phyloP scores from a whole-genome alignment of 2,888 invertebrate genomes.

The Drosophila bunnanda region DNA sequence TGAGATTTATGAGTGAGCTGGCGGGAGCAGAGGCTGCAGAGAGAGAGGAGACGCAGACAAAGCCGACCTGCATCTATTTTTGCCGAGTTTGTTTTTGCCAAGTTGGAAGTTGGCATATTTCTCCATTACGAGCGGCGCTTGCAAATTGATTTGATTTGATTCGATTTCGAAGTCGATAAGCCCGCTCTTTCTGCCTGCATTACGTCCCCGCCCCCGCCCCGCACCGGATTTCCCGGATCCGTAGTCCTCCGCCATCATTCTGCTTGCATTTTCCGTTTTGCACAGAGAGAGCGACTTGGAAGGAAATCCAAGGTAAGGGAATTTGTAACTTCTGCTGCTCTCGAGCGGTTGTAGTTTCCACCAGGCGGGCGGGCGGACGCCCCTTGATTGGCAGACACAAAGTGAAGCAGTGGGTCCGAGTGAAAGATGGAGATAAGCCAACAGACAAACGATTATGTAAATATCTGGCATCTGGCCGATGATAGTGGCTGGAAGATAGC shows the following conservation, averaged over 20 bases:
- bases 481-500: slow-evolving; percentile 20
- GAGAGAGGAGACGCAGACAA: slow-evolving; percentile 19
- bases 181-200: slow-evolving; percentile 40
- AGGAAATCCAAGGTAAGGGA: slow-evolving; percentile 42
- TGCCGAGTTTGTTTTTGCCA: slow-evolving; percentile 55
- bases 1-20: slow-evolving; percentile 74
- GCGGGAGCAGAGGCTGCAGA: not conserved
- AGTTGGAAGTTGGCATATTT: slow-evolving; percentile 74
- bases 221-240: slow-evolving; percentile 6
- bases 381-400: slow-evolving; percentile 64
- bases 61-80: slow-evolving; percentile 46
- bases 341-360: slow-evolving; percentile 41
- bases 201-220: slow-evolving; percentile 3
- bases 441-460: slow-evolving; percentile 71
- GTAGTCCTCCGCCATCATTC: not conserved
- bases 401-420: slow-evolving; percentile 51
- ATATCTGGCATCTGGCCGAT: slow-evolving; percentile 54
- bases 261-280: slow-evolving; percentile 12
- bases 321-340: slow-evolving; percentile 59
- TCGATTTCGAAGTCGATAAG: slow-evolving; percentile 76
- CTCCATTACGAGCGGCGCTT: slow-evolving; percentile 71
- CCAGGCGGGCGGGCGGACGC: not conserved
- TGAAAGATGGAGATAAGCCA: slow-evolving; percentile 52
- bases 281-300: slow-evolving; percentile 14
- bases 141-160: slow-evolving; percentile 79